Evolutionary conservation across 2,888 invertebrate species (phyloP).

Genomic region (Dryocosmus kuriphilus): DNA sequence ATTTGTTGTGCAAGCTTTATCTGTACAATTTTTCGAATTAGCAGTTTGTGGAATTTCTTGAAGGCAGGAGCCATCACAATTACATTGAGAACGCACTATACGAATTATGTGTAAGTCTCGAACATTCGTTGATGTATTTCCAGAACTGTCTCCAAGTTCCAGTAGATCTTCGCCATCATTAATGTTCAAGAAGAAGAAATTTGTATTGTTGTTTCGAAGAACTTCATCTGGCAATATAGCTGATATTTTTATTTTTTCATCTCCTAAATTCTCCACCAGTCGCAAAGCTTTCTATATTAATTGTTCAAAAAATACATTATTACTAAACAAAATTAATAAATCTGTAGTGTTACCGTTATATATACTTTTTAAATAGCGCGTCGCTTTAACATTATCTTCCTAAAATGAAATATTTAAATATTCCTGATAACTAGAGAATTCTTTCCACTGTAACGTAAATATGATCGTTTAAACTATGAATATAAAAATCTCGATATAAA

Average conservation of each 20-base stretch:
- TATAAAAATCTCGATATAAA: too few relatives aligned
- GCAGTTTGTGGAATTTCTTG: not conserved
- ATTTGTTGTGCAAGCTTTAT: not conserved
- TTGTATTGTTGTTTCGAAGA: slow-evolving; percentile 57
- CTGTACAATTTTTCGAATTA: not conserved
- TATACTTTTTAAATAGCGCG: too few relatives aligned
- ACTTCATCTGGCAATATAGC: slow-evolving; percentile 61
- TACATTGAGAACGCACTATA: slow-evolving; percentile 61
- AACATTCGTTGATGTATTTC: slow-evolving; percentile 62
- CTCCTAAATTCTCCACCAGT: slow-evolving; percentile 45
- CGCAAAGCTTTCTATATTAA: slow-evolving; percentile 44
- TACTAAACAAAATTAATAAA: too few relatives aligned
- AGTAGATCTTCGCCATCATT: slow-evolving; percentile 66
- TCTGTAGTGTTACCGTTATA: too few relatives aligned
- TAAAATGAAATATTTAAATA: too few relatives aligned
- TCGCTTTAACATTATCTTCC: too few relatives aligned
- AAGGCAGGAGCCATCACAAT: slow-evolving; percentile 59
- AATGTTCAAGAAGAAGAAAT: slow-evolving; percentile 61
- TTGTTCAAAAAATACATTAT: too few relatives aligned
- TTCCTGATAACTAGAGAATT: too few relatives aligned
- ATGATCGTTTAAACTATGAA: too few relatives aligned
- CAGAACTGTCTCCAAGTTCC: slow-evolving; percentile 55
- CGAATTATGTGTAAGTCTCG: slow-evolving; percentile 66
- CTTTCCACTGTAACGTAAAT: too few relatives aligned
- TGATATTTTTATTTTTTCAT: slow-evolving; percentile 49